These are phyloP conservation scores for Drosophila meridiana DNA, from an alignment of 2,888 invertebrate genomes.

Conservation along the genomic window DNA sequence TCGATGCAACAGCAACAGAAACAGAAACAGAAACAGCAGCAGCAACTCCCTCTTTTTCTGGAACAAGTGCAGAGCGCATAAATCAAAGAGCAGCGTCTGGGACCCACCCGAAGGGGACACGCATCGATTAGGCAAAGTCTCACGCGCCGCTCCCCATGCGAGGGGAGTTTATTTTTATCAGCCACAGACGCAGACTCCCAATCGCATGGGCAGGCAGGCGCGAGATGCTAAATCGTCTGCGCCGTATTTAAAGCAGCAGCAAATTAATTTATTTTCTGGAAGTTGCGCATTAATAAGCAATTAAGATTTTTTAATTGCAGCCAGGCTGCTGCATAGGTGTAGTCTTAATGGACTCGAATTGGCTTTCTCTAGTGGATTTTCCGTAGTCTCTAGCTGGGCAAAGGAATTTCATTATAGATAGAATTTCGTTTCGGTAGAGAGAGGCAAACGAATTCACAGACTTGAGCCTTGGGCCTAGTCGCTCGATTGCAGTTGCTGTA, in stretches of 20 bases:
- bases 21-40: conserved; percentile 3
- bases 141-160: conserved; percentile 12
- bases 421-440: conserved; percentile 4
- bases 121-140: conserved; percentile 56
- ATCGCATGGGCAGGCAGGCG: conserved; percentile 6
- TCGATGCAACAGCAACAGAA: conserved; percentile 45
- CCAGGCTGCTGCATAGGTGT: neutral
- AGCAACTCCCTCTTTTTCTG: conserved; percentile 7
- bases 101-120: conserved; percentile 20
- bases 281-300: conserved; percentile 77
- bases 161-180: conserved; percentile 47
- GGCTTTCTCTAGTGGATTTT: neutral
- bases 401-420: conserved; percentile 11
- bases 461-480: neutral
- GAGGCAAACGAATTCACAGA: neutral
- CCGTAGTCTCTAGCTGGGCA: neutral
- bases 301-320: conserved; percentile 73
- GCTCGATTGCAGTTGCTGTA: conserved; percentile 13
- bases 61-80: conserved; percentile 71
- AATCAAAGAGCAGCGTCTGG: conserved; percentile 59
- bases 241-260: conserved; percentile 74
- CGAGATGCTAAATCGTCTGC: conserved; percentile 70
- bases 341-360: neutral
- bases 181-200: neutral
- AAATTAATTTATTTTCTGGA: conserved; percentile 73